Conservation (phyloP, 2,113 vertebrate genomes). For the Indicator maculatus region DNA sequence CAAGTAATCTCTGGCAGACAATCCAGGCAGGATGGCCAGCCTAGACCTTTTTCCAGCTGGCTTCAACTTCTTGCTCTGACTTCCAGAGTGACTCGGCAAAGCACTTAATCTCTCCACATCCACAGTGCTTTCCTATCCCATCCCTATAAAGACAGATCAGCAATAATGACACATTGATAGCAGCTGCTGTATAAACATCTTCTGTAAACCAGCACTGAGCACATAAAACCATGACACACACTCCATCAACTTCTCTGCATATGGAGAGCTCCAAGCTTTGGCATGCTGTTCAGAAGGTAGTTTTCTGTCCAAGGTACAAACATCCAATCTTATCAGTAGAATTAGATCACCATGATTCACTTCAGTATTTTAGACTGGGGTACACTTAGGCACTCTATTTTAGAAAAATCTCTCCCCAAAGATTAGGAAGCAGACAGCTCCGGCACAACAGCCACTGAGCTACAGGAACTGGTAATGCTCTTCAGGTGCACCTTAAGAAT, state of each 20-base stretch:
- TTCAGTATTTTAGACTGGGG: background rate
- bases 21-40: background rate
- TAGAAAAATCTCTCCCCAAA: background rate
- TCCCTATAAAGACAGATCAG: background rate
- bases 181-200: background rate
- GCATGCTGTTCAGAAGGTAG: background rate
- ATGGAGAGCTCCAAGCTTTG: background rate
- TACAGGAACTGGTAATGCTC: background rate
- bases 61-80: background rate
- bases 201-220: background rate
- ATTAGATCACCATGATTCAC: background rate
- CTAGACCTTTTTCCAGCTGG: background rate
- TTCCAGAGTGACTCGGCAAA: background rate
- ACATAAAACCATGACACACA: accelerated
- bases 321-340: background rate
- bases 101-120: background rate
- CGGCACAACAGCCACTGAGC: background rate
- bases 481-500: background rate
- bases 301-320: background rate
- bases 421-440: background rate
- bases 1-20: background rate
- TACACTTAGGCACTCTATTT: accelerated
- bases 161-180: too few species aligned
- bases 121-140: background rate
- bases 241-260: background rate